phyloP scores from a whole-genome alignment of 2,113 vertebrate genomes.

The Cyanoderma ruficeps region DNA sequence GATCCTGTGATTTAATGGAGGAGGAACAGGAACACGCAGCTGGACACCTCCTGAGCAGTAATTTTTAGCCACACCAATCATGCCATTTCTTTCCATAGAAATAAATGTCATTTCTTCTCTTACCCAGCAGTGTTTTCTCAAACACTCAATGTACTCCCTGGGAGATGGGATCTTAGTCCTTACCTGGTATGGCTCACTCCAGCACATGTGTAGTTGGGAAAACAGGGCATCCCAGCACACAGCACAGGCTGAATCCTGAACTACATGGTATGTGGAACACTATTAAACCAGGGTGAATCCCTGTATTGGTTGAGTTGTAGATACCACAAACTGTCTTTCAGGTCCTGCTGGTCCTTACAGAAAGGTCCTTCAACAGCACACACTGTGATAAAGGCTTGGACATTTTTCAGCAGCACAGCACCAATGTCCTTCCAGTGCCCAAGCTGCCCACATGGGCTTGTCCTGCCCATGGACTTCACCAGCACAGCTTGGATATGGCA shows the following conservation, averaged over 20 bases:
- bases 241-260: background rate
- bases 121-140: background rate
- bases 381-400: background rate
- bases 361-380: background rate
- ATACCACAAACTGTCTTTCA: background rate
- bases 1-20: background rate
- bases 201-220: background rate
- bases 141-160: background rate
- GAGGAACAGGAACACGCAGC: background rate
- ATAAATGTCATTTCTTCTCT: background rate
- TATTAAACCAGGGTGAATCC: background rate
- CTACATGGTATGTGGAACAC: accelerated
- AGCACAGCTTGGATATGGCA: accelerated
- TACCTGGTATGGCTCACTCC: accelerated
- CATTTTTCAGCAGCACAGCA: background rate
- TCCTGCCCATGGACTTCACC: background rate
- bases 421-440: accelerated
- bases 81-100: background rate
- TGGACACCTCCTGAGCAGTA: background rate
- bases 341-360: background rate
- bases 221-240: background rate
- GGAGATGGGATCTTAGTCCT: background rate
- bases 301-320: background rate
- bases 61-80: background rate
- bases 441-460: background rate